These are phyloP conservation scores for Drosophila ezoana DNA, from an alignment of 2,888 invertebrate species.

Conservation along the genomic window DNA sequence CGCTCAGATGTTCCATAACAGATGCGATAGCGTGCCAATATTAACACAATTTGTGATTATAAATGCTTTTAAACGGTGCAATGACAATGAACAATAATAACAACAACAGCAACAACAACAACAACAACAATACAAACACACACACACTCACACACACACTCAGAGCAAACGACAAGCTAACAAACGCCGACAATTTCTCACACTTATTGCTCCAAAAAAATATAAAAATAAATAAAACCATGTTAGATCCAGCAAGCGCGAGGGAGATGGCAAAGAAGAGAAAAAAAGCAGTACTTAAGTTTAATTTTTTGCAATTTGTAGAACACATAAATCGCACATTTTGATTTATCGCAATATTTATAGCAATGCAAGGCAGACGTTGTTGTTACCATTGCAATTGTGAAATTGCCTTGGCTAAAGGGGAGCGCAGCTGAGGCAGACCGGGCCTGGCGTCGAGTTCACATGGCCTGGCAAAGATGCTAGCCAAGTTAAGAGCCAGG, in stretches of 20 bases:
- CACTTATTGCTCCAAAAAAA: constrained; percentile 62
- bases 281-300: constrained; percentile 76
- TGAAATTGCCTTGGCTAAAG: constrained; percentile 63
- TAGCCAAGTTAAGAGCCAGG: constrained; percentile 54
- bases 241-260: constrained; percentile 3
- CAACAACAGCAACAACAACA: constrained; percentile 57
- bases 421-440: constrained; percentile 35
- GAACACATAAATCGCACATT: constrained; percentile 81
- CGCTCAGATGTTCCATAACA: constrained; percentile 37
- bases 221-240: constrained; percentile 5
- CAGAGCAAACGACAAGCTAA: constrained; percentile 47
- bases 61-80: constrained; percentile 78
- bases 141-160: constrained; percentile 34
- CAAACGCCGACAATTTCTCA: constrained; percentile 77
- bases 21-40: constrained; percentile 77
- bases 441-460: constrained; percentile 33
- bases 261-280: constrained; percentile 8
- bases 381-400: constrained; percentile 78
- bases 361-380: constrained; percentile 75
- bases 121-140: constrained; percentile 26
- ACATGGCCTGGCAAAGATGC: constrained; percentile 58
- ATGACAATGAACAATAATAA: constrained; percentile 77
- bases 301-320: constrained; percentile 81
- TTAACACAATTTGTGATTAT: constrained; percentile 80
- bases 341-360: constrained; percentile 82